A percentile compares a stretch with the other conserved stretches of the same genome.
Evolutionary conservation across 2,888 invertebrate genomes (phyloP).

Genomic region (Tipula vernalis): DNA sequence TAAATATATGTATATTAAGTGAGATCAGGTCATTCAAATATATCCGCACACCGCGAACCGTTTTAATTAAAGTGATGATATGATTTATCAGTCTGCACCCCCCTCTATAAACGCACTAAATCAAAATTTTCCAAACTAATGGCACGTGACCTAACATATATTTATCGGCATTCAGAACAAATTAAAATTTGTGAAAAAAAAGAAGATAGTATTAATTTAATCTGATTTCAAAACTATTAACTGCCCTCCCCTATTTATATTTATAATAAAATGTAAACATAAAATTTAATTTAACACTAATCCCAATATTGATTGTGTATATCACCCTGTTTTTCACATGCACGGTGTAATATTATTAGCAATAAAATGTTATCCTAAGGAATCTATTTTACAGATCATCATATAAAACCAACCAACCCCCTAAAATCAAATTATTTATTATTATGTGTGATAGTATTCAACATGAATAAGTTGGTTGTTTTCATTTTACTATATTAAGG

Average conservation of each 20-base stretch:
- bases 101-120: neutral
- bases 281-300: constrained; percentile 9
- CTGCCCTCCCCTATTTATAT: neutral
- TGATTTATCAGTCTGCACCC: neutral
- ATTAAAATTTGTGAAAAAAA: neutral
- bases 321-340: neutral
- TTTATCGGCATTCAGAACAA: neutral
- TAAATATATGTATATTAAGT: neutral
- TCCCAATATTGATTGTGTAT: constrained; percentile 7
- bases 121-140: neutral
- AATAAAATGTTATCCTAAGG: neutral
- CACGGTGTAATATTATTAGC: neutral
- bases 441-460: neutral
- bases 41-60: neutral
- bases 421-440: neutral
- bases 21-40: neutral
- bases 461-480: neutral
- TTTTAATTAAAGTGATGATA: neutral
- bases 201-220: neutral
- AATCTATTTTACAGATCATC: neutral
- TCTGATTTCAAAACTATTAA: neutral
- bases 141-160: neutral
- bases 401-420: neutral
- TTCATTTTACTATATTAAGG: too few relatives aligned
- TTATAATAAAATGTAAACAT: neutral